Evolutionary conservation across 2,888 invertebrate genomes (phyloP), one percentile per base, ranked within the genome.

Genomic region (Limnephilus lunatus): DNA sequence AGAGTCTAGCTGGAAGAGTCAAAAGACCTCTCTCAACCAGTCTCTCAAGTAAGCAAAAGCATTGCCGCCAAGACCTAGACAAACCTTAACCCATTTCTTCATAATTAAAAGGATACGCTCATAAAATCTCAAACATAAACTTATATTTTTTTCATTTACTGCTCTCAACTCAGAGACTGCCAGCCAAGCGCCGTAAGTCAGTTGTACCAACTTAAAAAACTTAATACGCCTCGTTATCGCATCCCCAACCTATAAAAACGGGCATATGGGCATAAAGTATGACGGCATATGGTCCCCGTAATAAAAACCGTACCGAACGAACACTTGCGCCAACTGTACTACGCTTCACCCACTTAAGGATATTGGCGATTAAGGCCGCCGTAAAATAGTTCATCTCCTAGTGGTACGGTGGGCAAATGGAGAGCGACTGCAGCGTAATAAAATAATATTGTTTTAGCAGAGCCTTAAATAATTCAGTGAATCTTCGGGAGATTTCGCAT

Each of bases 351-450:
- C 92, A 92, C 92, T 92, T 91, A 90, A 91, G 93, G 93, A 93
- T 93, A 93, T 93, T 93, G 93, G 92, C 91, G 92, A 93, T 93
- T 92, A 93, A 93, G 92, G 93, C 92, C 88, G 91, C 91, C 93
- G 91, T 93, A 93, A 93, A 93, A 92, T 91, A 91, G 90, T 91
- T 92, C 92, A 89, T 89, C 91, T 93, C 44, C 80, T 81, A 80
- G 44, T 86, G 25, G 87, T 91, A 91, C 91, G 48, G 86, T 87
- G 39, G 30, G 39, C 25, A 90, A 89, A 83, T 30, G 88, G 32
- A 82, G 90, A 35, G 53, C 32, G 44, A 44, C 35, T 90, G 90
- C 92, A 90, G 86, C 90, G 35, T 39, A 35, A 39, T 83, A 83
- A 83, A 83, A 83, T 35, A 83, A 83, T 83, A 83, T 35, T 83